These are phyloP conservation scores for Cirrhinus molitorella DNA, from an alignment of 2,797 vertebrate genomes.

Conservation along the genomic window DNA sequence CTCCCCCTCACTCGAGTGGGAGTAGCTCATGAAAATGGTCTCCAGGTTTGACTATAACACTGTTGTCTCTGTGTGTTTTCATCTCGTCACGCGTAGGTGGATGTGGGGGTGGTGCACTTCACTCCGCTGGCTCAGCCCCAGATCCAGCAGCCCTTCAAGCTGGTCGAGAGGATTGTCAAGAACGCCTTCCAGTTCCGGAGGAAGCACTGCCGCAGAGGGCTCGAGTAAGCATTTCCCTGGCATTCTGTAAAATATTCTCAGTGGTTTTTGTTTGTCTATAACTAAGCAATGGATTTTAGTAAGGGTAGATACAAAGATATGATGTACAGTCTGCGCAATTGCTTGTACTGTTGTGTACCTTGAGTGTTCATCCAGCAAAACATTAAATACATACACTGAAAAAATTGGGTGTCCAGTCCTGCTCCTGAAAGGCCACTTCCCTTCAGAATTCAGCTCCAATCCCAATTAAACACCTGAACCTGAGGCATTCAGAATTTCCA, in stretches of 20 bases:
- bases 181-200: constrained; percentile 92
- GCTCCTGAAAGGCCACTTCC: neutral
- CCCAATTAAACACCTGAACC: neutral
- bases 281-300: neutral
- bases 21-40: constrained; percentile 28
- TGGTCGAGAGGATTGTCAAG: constrained; percentile 93
- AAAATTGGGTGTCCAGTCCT: neutral
- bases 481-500: neutral
- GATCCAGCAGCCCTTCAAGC: constrained; percentile 92
- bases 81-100: constrained; percentile 81
- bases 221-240: constrained; percentile 81
- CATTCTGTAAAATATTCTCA: neutral
- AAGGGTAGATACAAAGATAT: neutral
- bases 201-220: constrained; percentile 89
- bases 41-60: constrained; percentile 31
- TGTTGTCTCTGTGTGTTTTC: constrained; percentile 38
- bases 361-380: neutral
- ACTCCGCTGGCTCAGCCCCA: constrained; percentile 87
- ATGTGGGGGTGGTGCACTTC: constrained; percentile 93
- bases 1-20: constrained; percentile 17
- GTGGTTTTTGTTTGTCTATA: neutral
- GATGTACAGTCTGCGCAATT: neutral
- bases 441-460: neutral
- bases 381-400: neutral
- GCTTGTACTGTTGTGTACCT: neutral